A percentile compares a stretch with the other conserved stretches of the same genome.
Conservation (phyloP, 2,797 vertebrate species). For the Rhyacichthys aspro region DNA sequence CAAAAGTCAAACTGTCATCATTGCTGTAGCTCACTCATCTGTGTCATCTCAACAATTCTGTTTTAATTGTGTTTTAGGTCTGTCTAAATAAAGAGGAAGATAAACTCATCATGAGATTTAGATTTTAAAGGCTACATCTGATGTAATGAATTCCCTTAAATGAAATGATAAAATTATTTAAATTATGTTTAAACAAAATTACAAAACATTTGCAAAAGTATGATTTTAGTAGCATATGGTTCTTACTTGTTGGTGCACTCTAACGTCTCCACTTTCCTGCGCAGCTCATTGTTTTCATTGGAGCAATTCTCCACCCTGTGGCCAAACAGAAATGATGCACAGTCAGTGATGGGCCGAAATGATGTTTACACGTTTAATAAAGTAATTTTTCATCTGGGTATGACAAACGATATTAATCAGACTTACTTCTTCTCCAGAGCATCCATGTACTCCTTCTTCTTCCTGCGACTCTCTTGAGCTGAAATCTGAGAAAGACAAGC, state of each 20-base stretch:
- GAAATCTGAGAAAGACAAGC: constrained; percentile 86
- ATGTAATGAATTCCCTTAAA: too few species aligned
- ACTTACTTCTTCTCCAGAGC: constrained; percentile 96
- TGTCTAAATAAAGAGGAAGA: too few species aligned
- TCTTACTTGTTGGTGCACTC: constrained; percentile 95
- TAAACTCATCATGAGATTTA: too few species aligned
- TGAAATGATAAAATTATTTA: too few species aligned
- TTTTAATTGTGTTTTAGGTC: not conserved
- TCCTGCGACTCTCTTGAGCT: constrained; percentile 97
- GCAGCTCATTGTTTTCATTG: constrained; percentile 93
- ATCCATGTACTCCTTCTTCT: constrained; percentile 99
- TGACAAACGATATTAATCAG: not conserved
- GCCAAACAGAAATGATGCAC: constrained; percentile 50
- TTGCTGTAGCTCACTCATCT: constrained; percentile 4
- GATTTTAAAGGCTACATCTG: too few species aligned
- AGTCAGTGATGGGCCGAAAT: constrained; percentile 6
- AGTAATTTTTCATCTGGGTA: not conserved
- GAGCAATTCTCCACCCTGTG: constrained; percentile 96
- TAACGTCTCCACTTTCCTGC: constrained; percentile 94
- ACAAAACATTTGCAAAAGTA: too few species aligned
- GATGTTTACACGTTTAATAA: not conserved
- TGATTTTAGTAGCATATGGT: not conserved
- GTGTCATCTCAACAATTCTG: not conserved
- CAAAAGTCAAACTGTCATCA: constrained; percentile 12
- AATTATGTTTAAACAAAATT: too few species aligned